Evolutionary conservation across 2,797 vertebrate genomes (phyloP).

Genomic region (Hydrophis major): DNA sequence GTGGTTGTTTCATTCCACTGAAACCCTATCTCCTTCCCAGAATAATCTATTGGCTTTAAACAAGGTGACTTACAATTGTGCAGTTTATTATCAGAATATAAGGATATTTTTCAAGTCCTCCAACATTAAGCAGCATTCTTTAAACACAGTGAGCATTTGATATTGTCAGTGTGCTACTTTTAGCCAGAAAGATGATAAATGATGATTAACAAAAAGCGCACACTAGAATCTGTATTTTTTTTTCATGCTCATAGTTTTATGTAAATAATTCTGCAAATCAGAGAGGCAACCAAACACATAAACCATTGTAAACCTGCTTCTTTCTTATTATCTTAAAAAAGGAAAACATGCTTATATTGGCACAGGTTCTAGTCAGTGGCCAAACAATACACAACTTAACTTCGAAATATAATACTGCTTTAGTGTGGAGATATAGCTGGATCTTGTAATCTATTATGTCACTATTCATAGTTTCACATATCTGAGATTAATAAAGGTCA

Average conservation of each 20-base stretch:
- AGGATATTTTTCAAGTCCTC: slow-evolving; percentile 48
- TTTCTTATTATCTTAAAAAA: slow-evolving; percentile 2
- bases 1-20: not conserved
- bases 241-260: slow-evolving; percentile 49
- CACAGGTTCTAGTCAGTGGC: not conserved
- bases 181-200: slow-evolving; percentile 27
- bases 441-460: not conserved
- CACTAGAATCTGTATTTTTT: slow-evolving; percentile 29
- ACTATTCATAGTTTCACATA: not conserved
- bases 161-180: not conserved
- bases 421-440: not conserved
- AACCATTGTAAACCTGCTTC: slow-evolving; percentile 34
- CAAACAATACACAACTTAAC: not conserved
- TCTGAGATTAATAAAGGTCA: not conserved
- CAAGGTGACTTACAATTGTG: slow-evolving; percentile 12
- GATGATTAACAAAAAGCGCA: slow-evolving; percentile 36
- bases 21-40: not conserved
- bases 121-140: slow-evolving; percentile 29
- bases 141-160: not conserved
- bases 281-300: slow-evolving; percentile 47
- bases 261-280: slow-evolving; percentile 58
- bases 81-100: slow-evolving; percentile 49
- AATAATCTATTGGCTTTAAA: slow-evolving; percentile 3
- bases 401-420: not conserved
- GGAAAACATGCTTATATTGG: not conserved